phyloP scores from a whole-genome alignment of 2,113 vertebrate species.

The Ranitomeya imitator region DNA sequence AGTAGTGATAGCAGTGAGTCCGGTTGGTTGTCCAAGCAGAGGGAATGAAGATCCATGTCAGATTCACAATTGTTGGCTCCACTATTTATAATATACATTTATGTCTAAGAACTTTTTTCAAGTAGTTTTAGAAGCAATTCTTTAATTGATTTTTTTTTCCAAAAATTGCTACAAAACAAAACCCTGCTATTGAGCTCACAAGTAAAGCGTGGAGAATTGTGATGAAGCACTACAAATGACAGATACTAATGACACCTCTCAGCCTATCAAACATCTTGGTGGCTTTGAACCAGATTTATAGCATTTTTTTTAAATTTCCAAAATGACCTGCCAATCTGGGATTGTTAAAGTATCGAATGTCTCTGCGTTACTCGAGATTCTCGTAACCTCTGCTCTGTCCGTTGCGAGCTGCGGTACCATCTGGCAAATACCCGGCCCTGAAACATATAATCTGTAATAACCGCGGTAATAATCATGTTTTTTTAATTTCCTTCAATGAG shows the following conservation, averaged over 20 bases:
- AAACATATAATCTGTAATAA: neutral
- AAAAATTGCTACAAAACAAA: neutral
- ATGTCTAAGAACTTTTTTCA: too few relatives aligned
- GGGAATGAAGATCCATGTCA: too few relatives aligned
- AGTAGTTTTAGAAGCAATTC: too few relatives aligned
- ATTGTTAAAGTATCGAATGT: conserved; percentile 30
- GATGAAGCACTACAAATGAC: neutral
- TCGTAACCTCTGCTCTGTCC: conserved; percentile 7
- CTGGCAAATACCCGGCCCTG: conserved; percentile 8
- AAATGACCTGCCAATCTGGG: conserved; percentile 15
- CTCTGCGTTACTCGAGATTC: neutral
- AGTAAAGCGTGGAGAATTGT: neutral
- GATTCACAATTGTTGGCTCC: too few relatives aligned
- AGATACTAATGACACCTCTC: neutral
- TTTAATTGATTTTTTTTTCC: too few relatives aligned
- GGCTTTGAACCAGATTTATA: conserved; percentile 16
- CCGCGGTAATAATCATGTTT: neutral
- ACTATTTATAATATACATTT: too few relatives aligned
- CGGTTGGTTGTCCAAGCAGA: too few relatives aligned
- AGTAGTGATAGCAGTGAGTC: too few relatives aligned
- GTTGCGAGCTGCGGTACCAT: conserved; percentile 16
- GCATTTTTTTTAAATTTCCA: neutral
- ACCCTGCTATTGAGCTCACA: neutral
- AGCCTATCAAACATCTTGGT: neutral
- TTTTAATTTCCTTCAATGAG: conserved; percentile 10